Percentiles rank a stretch among this genome's conserved stretches.
phyloP scores from a whole-genome alignment of 2,113 vertebrate species.

The Amphiprion ocellaris region DNA sequence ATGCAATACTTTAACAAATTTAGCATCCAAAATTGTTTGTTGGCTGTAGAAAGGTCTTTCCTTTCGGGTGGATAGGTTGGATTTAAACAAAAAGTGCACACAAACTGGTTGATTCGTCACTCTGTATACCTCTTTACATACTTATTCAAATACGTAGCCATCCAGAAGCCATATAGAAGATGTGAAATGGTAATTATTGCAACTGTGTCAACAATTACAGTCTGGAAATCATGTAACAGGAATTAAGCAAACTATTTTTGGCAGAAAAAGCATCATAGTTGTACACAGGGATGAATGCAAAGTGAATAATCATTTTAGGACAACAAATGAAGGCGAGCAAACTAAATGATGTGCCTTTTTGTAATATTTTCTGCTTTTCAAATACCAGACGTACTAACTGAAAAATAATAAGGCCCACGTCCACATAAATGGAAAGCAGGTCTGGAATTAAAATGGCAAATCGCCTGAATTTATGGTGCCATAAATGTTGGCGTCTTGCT shows the following conservation, averaged over 20 bases:
- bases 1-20: background rate
- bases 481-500: conserved; percentile 4
- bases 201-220: too few species aligned
- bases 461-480: conserved; percentile 9
- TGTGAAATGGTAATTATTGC: too few species aligned
- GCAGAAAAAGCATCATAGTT: background rate
- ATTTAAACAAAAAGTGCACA: too few species aligned
- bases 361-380: background rate
- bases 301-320: background rate
- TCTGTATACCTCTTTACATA: too few species aligned
- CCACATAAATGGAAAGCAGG: background rate
- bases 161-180: too few species aligned
- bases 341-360: background rate
- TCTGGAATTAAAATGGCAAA: conserved; percentile 6
- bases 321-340: background rate
- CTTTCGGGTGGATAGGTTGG: too few species aligned
- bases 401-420: conserved; percentile 7
- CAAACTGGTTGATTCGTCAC: too few species aligned
- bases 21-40: too few species aligned
- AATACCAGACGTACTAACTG: background rate
- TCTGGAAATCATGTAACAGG: too few species aligned
- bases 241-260: background rate
- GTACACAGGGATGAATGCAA: background rate
- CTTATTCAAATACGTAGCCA: too few species aligned
- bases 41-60: too few species aligned